Base-by-base conservation (phyloP, 1,140 invertebrate species). In the Atta cephalotes region DNA sequence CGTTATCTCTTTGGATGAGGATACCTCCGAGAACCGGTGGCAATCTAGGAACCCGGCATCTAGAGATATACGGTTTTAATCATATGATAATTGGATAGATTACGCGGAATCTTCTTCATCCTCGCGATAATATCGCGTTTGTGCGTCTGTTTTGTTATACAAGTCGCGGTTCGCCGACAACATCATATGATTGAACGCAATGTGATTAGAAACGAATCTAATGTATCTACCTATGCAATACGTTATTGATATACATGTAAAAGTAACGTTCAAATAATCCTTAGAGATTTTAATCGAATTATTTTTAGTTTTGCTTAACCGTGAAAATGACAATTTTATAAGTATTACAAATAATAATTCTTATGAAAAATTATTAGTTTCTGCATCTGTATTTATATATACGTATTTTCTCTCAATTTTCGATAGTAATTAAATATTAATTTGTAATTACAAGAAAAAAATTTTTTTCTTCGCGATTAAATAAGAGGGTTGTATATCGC, bases 41-140 rank as follows among this genome's bases (percentile, higher is more conserved):
- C 63, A 86, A 86, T 45, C 85, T 51, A 51, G 82, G 86, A 85
- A 39, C 53, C 81, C 72, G 53, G 76, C 85, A 84, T 65, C 72
- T 56, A 85, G 31, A 78, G 58, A 7, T 39, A 39, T 91, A 92
- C 89, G 89, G 81, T 89, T 93, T 91, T 93, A 94, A 95, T 95
- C 93, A 90, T 92, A 94, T 91, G 94, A 95, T 95, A 95, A 95
- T 94, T 94, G 93, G 93, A 94, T 94, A 95, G 94, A 95, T 95
- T 95, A 94, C 92, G 93, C 93, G 91, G 92, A 94, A 93, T 92
- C 92, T 93, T 93, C 93, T 93, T 88, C 92, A 91, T 90, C 90
- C 81, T 87, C 89, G 31, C 49, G 94, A 95, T 95, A 94, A 87
- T 90, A 95, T 95, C 94, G 89, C 90, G 86, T 89, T 95, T 93